phyloP scores from a whole-genome alignment of 2,888 invertebrate genomes.

The Drosophila fungiperda region DNA sequence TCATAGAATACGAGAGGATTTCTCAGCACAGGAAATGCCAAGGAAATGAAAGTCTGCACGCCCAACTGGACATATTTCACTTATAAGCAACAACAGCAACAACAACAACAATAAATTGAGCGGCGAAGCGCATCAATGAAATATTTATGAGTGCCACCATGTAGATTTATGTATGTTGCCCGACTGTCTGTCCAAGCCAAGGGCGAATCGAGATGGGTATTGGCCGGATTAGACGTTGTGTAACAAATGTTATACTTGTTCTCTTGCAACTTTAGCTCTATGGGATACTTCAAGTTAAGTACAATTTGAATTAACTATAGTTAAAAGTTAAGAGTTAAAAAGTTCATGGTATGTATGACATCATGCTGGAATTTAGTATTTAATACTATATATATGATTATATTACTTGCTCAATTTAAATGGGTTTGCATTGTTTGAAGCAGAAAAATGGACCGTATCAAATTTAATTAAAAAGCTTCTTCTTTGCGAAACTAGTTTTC shows the following conservation, averaged over 20 bases:
- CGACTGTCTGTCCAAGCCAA: constrained; percentile 28
- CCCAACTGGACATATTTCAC: constrained; percentile 52
- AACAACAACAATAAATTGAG: constrained; percentile 31
- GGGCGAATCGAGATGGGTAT: constrained; percentile 64
- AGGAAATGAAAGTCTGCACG: constrained; percentile 62
- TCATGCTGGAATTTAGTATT: not conserved
- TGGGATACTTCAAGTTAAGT: constrained; percentile 10
- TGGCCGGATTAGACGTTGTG: constrained; percentile 41
- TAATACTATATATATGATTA: not conserved
- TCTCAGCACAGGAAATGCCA: constrained; percentile 64
- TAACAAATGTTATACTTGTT: constrained; percentile 24
- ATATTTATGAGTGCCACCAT: constrained; percentile 68
- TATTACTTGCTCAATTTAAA: not conserved
- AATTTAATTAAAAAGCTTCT: not conserved
- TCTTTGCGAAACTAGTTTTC: not conserved
- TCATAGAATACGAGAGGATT: constrained; percentile 33
- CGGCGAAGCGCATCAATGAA: constrained; percentile 63
- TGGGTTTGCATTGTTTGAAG: no score
- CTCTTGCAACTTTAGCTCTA: not conserved
- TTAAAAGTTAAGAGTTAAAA: not conserved
- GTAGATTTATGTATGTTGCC: constrained; percentile 66
- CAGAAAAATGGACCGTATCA: not conserved
- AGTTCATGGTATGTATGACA: not conserved
- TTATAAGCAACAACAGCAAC: constrained; percentile 33
- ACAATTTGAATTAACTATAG: constrained; percentile 19